A percentile compares a stretch with the other conserved stretches of the same genome.
phyloP scores from a whole-genome alignment of 2,797 vertebrate species.

The Gymnothorax reevesii region DNA sequence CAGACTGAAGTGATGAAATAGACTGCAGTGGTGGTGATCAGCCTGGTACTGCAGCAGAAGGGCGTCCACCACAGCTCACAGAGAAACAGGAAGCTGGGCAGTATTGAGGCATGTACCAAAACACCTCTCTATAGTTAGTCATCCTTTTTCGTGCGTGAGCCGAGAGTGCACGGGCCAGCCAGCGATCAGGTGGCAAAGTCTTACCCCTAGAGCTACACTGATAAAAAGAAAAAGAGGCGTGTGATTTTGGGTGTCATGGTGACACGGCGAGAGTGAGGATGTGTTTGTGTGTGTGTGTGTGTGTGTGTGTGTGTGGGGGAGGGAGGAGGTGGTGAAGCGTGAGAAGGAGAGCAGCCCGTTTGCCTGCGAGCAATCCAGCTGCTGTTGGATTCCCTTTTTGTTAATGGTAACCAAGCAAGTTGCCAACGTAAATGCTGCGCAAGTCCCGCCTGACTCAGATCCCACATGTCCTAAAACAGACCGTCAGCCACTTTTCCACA shows the following conservation, averaged over 20 bases:
- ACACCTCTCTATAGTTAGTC: neutral
- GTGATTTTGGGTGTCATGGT: constrained; percentile 10
- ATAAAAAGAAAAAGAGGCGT: neutral
- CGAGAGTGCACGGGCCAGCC: neutral
- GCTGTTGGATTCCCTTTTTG: constrained; percentile 5
- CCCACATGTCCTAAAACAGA: neutral
- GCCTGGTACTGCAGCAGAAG: neutral
- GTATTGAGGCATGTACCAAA: neutral
- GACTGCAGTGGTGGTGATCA: neutral
- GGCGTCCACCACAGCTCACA: neutral
- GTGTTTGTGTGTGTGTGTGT: neutral
- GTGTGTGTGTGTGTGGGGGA: too few relatives aligned
- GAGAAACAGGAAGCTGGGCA: neutral
- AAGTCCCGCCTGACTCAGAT: constrained; percentile 12
- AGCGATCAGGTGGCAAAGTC: neutral
- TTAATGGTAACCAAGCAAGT: constrained; percentile 3
- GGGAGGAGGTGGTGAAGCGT: too few relatives aligned
- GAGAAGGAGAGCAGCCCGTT: neutral
- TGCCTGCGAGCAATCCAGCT: constrained; percentile 9
- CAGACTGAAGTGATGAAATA: neutral
- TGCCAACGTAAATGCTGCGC: neutral
- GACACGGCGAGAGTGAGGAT: constrained; percentile 12
- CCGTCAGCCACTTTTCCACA: constrained; percentile 17
- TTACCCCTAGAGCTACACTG: neutral
- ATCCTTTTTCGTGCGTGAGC: constrained; percentile 3